Evolutionary conservation across 2,113 vertebrate genomes (phyloP).

Genomic region (pig (Sus scrofa)): T2T-Sscrofa CM000812.6:60840001-60840500

Average conservation of each 20-base stretch:
- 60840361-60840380: not conserved
- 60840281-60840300: not conserved
- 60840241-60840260: not conserved
- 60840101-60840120: not conserved
- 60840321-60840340: not conserved
- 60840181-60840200: not conserved
- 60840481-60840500: slow-evolving; percentile 24
- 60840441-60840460: not conserved
- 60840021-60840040: not conserved
- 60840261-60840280: not conserved
- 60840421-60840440: not conserved
- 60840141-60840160: not conserved
- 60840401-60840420: not conserved
- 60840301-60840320: not conserved
- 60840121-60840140: not conserved
- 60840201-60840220: not conserved
- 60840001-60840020: not conserved
- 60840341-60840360: not conserved
- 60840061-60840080: not conserved
- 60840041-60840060: not conserved
- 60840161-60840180: not conserved
- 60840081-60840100: not conserved
- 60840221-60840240: not conserved
- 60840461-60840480: slow-evolving; percentile 20
- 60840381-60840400: not conserved